Percentiles rank a stretch among this genome's conserved stretches.
phyloP scores from a whole-genome alignment of 2,113 vertebrate species.

The Butorides virescens region DNA sequence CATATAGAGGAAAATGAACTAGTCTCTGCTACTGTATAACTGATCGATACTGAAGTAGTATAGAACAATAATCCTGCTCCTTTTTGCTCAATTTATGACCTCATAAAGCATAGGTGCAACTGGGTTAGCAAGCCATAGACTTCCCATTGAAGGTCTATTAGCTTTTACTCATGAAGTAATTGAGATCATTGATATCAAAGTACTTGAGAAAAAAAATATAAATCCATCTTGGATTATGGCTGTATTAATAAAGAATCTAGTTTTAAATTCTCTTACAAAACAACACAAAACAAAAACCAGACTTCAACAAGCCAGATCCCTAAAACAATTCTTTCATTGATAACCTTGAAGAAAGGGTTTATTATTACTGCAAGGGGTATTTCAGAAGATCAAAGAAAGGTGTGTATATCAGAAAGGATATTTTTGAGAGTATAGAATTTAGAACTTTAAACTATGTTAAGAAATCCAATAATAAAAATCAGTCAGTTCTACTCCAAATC shows the following conservation, averaged over 20 bases:
- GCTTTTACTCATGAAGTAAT: not conserved
- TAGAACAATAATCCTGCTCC: not conserved
- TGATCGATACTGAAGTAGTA: rapidly evolving
- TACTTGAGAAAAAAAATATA: not conserved
- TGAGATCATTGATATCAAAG: not conserved
- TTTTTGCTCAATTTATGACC: not conserved
- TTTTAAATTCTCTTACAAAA: not conserved
- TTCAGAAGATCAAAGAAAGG: not conserved
- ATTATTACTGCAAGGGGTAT: not conserved
- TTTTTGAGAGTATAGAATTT: not conserved
- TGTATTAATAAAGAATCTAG: not conserved
- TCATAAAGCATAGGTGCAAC: not conserved
- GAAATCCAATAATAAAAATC: not conserved
- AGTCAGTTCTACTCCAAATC: slow-evolving; percentile 4
- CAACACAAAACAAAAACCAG: not conserved
- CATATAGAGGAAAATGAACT: not conserved
- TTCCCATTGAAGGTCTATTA: not conserved
- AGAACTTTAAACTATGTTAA: not conserved
- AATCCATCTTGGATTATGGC: not conserved
- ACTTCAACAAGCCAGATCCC: not conserved
- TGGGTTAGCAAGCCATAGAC: not conserved
- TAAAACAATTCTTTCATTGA: not conserved
- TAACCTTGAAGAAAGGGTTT: not conserved
- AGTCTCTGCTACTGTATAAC: not conserved
- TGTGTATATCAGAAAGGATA: not conserved